Evolutionary conservation across 2,888 invertebrate genomes (phyloP).

Genomic region (Leptopilina drosophilae): DNA sequence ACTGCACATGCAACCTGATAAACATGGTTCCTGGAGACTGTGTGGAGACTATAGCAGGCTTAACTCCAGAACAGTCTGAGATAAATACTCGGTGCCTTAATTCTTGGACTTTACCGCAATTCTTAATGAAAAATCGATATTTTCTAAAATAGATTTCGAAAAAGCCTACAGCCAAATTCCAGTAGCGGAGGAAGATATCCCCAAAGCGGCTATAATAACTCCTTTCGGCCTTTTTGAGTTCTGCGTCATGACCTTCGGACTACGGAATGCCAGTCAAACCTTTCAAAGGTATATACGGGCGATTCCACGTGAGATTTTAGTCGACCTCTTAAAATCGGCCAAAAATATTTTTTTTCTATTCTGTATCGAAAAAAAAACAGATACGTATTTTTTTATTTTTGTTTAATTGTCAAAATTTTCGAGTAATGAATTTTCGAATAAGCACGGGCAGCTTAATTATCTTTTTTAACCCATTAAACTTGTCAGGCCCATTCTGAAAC

Average conservation of each 20-base stretch:
- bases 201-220: neutral
- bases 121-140: neutral
- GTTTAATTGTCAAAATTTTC: too few species aligned
- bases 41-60: neutral
- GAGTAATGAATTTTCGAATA: too few species aligned
- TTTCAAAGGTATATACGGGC: neutral
- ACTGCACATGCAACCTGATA: constrained; percentile 45
- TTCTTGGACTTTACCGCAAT: neutral
- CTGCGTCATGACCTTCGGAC: neutral
- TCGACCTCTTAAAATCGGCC: too few species aligned
- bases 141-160: neutral
- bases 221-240: neutral
- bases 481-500: too few species aligned
- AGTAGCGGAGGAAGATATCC: neutral
- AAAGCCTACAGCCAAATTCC: neutral
- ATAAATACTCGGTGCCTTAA: neutral
- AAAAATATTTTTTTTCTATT: too few species aligned
- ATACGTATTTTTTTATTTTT: too few species aligned
- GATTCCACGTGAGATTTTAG: too few species aligned
- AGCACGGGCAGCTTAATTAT: too few species aligned
- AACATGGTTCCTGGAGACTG: constrained; percentile 48
- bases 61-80: neutral
- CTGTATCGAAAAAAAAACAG: too few species aligned
- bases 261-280: neutral
- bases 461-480: too few species aligned